These are phyloP conservation scores for Panthera tigris DNA, from an alignment of 2,113 vertebrate genomes.

Conservation along the genomic window DNA sequence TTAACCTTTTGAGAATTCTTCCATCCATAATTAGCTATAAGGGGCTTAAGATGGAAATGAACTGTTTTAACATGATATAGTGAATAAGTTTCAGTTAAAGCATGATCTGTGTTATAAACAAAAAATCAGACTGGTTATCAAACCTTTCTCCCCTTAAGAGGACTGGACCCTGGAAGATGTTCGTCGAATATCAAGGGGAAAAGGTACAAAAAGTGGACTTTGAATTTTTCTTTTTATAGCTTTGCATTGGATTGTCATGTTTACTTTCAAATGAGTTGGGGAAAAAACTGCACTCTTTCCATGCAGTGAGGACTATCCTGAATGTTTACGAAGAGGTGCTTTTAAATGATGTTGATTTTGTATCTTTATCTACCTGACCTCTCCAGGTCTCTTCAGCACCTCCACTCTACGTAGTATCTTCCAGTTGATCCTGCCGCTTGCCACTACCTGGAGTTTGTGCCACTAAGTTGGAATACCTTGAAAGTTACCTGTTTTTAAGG, in stretches of 20 bases:
- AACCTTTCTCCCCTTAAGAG: neutral
- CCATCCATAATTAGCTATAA: neutral
- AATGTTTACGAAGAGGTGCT: neutral
- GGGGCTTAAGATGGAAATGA: neutral
- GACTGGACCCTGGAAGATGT: neutral
- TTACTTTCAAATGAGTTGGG: neutral
- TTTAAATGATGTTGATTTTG: neutral
- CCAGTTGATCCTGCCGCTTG: neutral
- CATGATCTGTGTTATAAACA: neutral
- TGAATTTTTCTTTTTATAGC: neutral
- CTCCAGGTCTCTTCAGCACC: neutral
- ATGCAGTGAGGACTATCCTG: neutral
- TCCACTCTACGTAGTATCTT: neutral
- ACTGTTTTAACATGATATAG: neutral
- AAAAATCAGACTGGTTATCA: neutral
- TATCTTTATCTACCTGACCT: neutral
- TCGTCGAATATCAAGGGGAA: neutral
- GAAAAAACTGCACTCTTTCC: neutral
- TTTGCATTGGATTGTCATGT: neutral
- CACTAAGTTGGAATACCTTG: neutral
- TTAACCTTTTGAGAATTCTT: slow-evolving; percentile 30
- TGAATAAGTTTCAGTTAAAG: slow-evolving; percentile 24
- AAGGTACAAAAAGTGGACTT: neutral
- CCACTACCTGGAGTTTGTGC: neutral
- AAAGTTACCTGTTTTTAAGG: slow-evolving; percentile 2